Percentiles rank a stretch among this genome's conserved stretches.
These are phyloP conservation scores for Aphelinus atriplicis DNA, from an alignment of 1,140 invertebrate species.

Conservation along the genomic window DNA sequence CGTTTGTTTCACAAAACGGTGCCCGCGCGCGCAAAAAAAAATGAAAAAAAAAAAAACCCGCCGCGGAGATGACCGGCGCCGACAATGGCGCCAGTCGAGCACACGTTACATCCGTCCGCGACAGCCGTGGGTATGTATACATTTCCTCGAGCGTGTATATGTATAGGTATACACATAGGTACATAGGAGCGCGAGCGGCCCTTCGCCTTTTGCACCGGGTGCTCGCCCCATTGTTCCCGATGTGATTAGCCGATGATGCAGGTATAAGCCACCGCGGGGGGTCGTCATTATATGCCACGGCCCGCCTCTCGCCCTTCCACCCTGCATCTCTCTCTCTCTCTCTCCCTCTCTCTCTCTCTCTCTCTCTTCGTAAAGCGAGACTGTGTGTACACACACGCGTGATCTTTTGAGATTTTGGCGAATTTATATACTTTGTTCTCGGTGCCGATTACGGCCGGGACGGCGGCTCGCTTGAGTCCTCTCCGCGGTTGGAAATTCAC, in stretches of 20 bases:
- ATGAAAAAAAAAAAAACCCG: background rate
- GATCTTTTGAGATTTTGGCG: no score
- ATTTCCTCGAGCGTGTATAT: background rate
- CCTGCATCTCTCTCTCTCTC: no score
- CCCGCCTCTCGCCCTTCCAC: no score
- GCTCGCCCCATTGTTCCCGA: conserved; percentile 60
- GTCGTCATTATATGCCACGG: conserved; percentile 57
- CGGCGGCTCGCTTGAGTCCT: no score
- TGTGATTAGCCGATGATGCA: conserved; percentile 68
- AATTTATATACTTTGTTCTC: no score
- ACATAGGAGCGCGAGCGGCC: conserved; percentile 51
- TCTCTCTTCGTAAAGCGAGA: no score
- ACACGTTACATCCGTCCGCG: background rate
- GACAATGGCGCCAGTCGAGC: background rate
- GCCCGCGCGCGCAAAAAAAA: background rate
- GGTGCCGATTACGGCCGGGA: no score
- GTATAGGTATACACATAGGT: conserved; percentile 31
- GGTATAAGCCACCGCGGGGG: conserved; percentile 64
- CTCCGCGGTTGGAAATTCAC: no score
- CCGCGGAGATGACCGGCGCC: background rate
- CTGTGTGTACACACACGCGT: no score
- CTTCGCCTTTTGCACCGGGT: conserved; percentile 62
- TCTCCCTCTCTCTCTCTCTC: no score
- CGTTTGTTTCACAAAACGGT: conserved; percentile 11
- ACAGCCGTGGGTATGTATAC: no score